These are phyloP conservation scores for Hypomecis punctinalis DNA, from an alignment of 2,888 invertebrate genomes.

Conservation along the genomic window DNA sequence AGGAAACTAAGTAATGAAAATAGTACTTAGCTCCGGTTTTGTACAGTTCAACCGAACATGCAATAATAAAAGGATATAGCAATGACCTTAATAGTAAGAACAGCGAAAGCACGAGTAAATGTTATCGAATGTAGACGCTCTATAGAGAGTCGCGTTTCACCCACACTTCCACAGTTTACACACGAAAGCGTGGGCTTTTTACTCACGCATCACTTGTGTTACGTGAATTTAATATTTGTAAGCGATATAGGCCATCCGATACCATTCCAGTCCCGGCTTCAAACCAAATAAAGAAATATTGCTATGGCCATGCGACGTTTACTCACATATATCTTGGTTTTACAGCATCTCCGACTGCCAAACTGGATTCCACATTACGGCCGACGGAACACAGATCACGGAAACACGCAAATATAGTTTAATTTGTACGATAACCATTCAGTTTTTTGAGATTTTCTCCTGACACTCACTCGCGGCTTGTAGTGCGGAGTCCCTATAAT, in stretches of 20 bases:
- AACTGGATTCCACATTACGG: conserved; percentile 65
- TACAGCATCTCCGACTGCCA: conserved; percentile 50
- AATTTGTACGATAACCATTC: conserved; percentile 71
- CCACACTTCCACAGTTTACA: conserved; percentile 7
- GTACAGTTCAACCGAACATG: neutral
- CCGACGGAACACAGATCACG: conserved; percentile 64
- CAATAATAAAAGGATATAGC: neutral
- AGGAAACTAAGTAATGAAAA: no score
- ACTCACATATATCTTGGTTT: conserved; percentile 69
- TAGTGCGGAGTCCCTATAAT: no score
- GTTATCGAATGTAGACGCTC: conserved; percentile 17
- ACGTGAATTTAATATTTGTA: conserved; percentile 33
- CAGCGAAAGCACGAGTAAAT: conserved; percentile 9
- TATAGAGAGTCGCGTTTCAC: neutral
- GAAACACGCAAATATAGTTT: conserved; percentile 65
- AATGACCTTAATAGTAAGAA: conserved; percentile 15
- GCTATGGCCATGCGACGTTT: conserved; percentile 51
- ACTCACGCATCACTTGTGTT: conserved; percentile 19
- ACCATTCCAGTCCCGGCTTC: conserved; percentile 66
- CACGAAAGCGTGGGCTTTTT: conserved; percentile 17
- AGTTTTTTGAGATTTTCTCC: conserved; percentile 58
- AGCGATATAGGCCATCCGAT: conserved; percentile 63
- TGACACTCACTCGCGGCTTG: conserved; percentile 71
- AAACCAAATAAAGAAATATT: conserved; percentile 77
- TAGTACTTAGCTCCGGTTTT: no score